A percentile compares a stretch with the other conserved stretches of the same genome.
Evolutionary conservation across 2,888 invertebrate genomes (phyloP).

Genomic region (Limenitis camilla): DNA sequence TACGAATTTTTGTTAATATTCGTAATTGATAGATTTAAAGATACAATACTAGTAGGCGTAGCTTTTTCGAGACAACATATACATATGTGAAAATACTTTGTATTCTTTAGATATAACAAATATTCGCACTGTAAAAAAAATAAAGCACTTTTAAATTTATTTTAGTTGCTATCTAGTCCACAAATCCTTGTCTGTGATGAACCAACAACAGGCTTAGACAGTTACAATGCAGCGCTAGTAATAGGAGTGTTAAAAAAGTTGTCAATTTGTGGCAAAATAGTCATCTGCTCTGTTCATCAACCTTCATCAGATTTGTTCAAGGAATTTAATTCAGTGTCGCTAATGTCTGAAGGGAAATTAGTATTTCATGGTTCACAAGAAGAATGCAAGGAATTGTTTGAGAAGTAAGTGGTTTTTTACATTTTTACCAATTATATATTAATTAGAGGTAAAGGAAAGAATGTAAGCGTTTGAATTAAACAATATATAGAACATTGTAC

Average conservation of each 20-base stretch:
- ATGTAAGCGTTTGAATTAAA: too few species aligned
- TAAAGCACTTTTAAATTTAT: not conserved
- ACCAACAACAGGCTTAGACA: constrained; percentile 93
- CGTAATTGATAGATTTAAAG: too few species aligned
- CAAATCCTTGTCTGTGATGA: constrained; percentile 93
- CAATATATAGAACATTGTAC: too few species aligned
- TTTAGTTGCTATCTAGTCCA: constrained; percentile 87
- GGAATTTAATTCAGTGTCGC: constrained; percentile 82
- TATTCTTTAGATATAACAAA: too few species aligned
- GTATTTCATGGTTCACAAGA: constrained; percentile 83
- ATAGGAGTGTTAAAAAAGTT: constrained; percentile 79
- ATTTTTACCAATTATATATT: not conserved
- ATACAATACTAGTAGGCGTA: too few species aligned
- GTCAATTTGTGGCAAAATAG: constrained; percentile 78
- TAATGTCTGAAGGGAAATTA: constrained; percentile 85
- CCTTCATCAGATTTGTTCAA: constrained; percentile 89
- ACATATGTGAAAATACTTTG: too few species aligned
- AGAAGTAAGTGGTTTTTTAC: constrained; percentile 63
- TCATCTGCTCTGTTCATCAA: constrained; percentile 92
- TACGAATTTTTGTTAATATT: too few species aligned
- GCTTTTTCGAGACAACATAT: too few species aligned
- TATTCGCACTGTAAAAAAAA: too few species aligned
- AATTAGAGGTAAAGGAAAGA: not conserved
- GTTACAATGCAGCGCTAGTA: constrained; percentile 87
- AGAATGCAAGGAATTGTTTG: constrained; percentile 78